Base-by-base conservation (phyloP, 2,797 vertebrate species). In the Huso huso region DNA sequence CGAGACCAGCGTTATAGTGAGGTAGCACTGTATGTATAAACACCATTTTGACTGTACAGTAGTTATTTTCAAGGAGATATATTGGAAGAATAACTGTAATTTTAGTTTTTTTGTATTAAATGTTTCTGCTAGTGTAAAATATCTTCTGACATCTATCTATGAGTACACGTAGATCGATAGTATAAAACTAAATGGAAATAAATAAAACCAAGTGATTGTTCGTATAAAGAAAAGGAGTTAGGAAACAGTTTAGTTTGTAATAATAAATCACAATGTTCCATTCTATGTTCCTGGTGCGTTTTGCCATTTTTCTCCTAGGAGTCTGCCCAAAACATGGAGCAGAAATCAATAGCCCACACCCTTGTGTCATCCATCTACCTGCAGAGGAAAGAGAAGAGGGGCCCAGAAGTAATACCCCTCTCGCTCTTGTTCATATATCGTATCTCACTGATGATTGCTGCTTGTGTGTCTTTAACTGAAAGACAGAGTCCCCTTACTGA, bases 271-370 rank as follows among this genome's bases (percentile, higher is more conserved):
- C 23, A 62, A 18, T 37, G 61, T 18, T 48, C 57, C 52, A 63
- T 49, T 65, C 50, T 61, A 15, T 63, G 48, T 18, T 51, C 59
- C 69, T 2, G 4, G 66, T 68, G 70, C 65, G 66, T 69, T 71
- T 66, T 64, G 48, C 67, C 68, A 71, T 71, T 71, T 67, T 68
- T 69, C 68, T 65, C 59, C 10, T 37, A 51, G 13, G 9, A 13
- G 10, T 49, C 48, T 57, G 7, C 48, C 51, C 59, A 68, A 64
- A 71, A 49, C 60, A 10, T 63, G 6, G 48, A 66, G 62, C 57
- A 65, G 23, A 59, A 18, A 65, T 60, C 48, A 58, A 55, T 61
- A 55, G 63, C 13, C 18, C 57, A 3, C 2, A 50, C 51, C 50
- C 57, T 13, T 48, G 23, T 64, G 55, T 51, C 66, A 71, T 62